Base-by-base conservation (phyloP, 2,797 vertebrate species). In the Alcedo quadribrachys region DNA sequence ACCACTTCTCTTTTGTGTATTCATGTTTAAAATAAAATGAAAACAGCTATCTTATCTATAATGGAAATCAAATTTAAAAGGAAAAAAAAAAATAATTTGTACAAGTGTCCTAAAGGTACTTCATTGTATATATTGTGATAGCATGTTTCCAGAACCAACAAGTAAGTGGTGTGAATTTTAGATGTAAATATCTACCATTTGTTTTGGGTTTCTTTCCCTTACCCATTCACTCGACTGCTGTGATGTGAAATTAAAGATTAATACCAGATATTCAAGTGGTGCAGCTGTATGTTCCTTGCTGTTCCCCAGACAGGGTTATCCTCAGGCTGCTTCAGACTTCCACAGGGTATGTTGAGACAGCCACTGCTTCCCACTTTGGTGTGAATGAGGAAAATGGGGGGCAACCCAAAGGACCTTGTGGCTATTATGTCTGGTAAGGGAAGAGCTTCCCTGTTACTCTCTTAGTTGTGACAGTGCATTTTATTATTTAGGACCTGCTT, bases 91-190 rank as follows among this genome's bases (percentile, higher is more conserved):
- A 68, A 40, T 63, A 97, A 97, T 98, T 98, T 99, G 98, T 98
- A 98, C 98, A 98, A 97, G 96, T 98, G 97, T 98, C 98, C 98
- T 98, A 98, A 98, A 98, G 98, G 98, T 98, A 98, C 98, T 98
- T 98, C 98, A 98, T 98, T 99, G 98, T 99, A 99, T 98, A 99
- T 99, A 99, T 98, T 98, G 98, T 99, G 98, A 98, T 98, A 98
- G 99, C 99, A 99, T 99, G 99, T 97, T 97, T 97, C 96, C 96
- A 92, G 96, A 97, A 93, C 95, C 95, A 98, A 98, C 97, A 97
- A 98, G 97, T 98, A 96, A 98, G 98, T 98, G 98, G 98, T 97
- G 98, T 98, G 96, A 98, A 98, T 98, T 98, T 98, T 98, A 98
- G 98, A 98, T 99, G 99, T 99, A 99, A 98, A 99, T 99, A 99